A percentile compares a stretch with the other conserved stretches of the same genome.
These are phyloP conservation scores for Gasterosteus aculeatus DNA, from an alignment of 2,113 vertebrate species.

Conservation along the genomic window DNA sequence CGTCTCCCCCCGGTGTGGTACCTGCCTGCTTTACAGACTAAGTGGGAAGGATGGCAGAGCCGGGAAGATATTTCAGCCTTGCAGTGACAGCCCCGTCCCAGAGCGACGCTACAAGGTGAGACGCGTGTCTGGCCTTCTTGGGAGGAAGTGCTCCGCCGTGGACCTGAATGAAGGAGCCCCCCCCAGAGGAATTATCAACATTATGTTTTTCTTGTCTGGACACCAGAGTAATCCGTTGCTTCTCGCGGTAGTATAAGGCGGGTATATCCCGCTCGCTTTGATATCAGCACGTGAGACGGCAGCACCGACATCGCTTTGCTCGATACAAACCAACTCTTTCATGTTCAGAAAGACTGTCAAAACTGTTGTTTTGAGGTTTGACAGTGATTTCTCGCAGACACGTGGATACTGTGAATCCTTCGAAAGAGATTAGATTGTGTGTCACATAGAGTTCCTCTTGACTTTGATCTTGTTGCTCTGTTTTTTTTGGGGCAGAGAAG, in stretches of 20 bases:
- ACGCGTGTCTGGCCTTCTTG: conserved; percentile 26
- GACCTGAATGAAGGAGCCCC: conserved; percentile 53
- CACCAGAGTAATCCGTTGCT: conserved; percentile 42
- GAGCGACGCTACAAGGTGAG: conserved; percentile 67
- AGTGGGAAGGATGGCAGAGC: conserved; percentile 67
- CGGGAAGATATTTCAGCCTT: conserved; percentile 68
- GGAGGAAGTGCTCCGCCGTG: conserved; percentile 26
- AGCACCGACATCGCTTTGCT: conserved; percentile 5
- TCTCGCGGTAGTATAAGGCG: no score
- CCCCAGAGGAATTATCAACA: conserved; percentile 55
- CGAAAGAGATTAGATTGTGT: conserved; percentile 41
- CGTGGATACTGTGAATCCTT: conserved; percentile 24
- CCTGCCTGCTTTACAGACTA: conserved; percentile 70
- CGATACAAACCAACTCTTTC: conserved; percentile 4
- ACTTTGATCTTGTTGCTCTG: conserved; percentile 63
- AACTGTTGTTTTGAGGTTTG: conserved; percentile 26
- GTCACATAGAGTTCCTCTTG: conserved; percentile 40
- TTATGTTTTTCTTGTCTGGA: conserved; percentile 54
- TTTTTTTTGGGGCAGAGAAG: conserved; percentile 43
- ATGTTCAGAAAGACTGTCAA: neutral
- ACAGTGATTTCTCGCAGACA: conserved; percentile 15
- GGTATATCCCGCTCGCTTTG: conserved; percentile 2
- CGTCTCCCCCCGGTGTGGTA: conserved; percentile 54
- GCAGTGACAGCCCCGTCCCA: conserved; percentile 54
- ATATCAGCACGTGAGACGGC: conserved; percentile 19